Percentiles rank a stretch among this genome's conserved stretches.
phyloP scores from a whole-genome alignment of 2,797 vertebrate genomes.

The Phoeniculus purpureus region DNA sequence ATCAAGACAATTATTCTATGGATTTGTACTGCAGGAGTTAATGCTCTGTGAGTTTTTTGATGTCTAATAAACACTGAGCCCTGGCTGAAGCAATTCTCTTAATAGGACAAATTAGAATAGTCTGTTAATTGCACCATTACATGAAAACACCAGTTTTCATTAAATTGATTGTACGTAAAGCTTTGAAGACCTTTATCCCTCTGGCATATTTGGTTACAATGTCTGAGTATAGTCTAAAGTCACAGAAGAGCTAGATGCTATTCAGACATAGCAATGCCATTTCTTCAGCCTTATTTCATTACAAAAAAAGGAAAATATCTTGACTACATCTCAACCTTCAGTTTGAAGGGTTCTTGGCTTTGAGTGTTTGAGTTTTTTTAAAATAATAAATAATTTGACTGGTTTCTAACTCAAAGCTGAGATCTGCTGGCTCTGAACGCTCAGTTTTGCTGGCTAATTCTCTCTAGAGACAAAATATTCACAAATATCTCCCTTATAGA shows the following conservation, averaged over 20 bases:
- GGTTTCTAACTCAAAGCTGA: not conserved
- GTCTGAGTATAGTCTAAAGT: not conserved
- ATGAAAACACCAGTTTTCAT: not conserved
- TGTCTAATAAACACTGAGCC: not conserved
- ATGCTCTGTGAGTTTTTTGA: not conserved
- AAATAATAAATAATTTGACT: not conserved
- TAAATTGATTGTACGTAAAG: not conserved
- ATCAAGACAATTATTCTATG: not conserved
- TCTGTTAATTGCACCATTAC: not conserved
- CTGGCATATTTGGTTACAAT: not conserved
- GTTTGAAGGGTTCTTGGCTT: not conserved
- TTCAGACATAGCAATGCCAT: not conserved
- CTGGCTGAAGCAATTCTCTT: not conserved
- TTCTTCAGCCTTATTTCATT: not conserved
- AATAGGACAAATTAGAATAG: not conserved
- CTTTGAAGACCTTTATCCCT: not conserved
- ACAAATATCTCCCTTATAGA: not conserved
- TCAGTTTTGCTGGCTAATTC: not conserved
- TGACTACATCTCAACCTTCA: rapidly evolving
- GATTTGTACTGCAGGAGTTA: not conserved
- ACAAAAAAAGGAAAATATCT: not conserved
- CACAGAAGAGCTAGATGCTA: not conserved
- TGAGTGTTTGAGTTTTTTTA: not conserved
- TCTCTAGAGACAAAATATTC: not conserved
- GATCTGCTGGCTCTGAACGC: not conserved